Evolutionary conservation across 2,888 invertebrate genomes (phyloP).

Genomic region (Sinelater perroti): DNA sequence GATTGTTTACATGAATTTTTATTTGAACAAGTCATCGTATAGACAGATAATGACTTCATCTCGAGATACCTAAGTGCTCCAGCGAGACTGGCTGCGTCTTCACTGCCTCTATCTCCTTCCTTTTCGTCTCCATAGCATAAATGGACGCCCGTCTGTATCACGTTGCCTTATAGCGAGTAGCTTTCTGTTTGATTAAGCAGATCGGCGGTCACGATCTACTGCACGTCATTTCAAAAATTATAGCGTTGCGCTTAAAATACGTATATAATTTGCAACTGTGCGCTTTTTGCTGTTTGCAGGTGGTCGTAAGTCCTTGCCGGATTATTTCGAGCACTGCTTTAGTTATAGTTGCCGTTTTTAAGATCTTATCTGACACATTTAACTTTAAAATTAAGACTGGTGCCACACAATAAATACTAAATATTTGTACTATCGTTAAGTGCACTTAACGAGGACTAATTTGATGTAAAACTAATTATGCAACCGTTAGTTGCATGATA

Average conservation of each 20-base stretch:
- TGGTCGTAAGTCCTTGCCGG: too few species aligned
- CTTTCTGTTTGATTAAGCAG: constrained; percentile 36
- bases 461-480: too few species aligned
- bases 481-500: too few species aligned
- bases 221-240: constrained; percentile 49
- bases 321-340: too few species aligned
- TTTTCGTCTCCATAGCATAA: not conserved
- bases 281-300: constrained; percentile 24
- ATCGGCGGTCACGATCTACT: constrained; percentile 46
- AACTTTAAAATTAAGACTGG: too few species aligned
- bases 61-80: constrained; percentile 40
- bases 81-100: constrained; percentile 24
- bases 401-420: too few species aligned
- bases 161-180: too few species aligned
- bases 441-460: too few species aligned
- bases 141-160: not conserved
- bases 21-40: constrained; percentile 48
- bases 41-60: constrained; percentile 52
- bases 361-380: too few species aligned
- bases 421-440: too few species aligned
- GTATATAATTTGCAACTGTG: constrained; percentile 47
- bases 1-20: constrained; percentile 49
- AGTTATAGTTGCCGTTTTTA: too few species aligned
- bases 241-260: constrained; percentile 43
- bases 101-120: not conserved